A percentile compares a stretch with the other conserved stretches of the same genome.
These are phyloP conservation scores for Ophioderma brevispina DNA, from an alignment of 35 echinoderm and acorn worm genomes.

Conservation along the genomic window DNA sequence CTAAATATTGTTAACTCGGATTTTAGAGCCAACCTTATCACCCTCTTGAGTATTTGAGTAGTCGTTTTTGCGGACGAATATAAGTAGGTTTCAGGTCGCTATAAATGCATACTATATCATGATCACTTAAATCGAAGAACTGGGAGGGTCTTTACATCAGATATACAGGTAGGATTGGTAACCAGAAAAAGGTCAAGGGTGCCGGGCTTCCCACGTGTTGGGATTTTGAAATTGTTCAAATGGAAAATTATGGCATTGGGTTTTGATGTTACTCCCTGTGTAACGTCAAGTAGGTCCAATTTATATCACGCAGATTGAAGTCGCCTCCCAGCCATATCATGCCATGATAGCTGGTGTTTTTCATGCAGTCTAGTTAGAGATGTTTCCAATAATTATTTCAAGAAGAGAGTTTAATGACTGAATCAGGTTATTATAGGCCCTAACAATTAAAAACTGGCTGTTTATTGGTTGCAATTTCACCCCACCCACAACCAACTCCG, in stretches of 20 bases:
- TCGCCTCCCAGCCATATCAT: conserved; percentile 6
- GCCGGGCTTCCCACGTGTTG: not conserved
- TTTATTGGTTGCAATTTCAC: not conserved
- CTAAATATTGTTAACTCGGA: not conserved
- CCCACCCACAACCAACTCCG: not conserved
- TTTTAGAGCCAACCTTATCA: not conserved
- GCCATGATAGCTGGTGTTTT: not conserved
- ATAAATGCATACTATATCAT: not conserved
- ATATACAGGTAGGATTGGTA: not conserved
- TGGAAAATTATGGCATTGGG: not conserved
- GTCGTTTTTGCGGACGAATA: not conserved
- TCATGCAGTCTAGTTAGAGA: not conserved
- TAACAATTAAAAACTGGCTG: not conserved
- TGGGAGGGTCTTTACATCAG: not conserved
- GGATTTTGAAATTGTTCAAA: not conserved
- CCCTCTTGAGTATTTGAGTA: not conserved
- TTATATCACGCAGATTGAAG: not conserved
- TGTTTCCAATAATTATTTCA: not conserved
- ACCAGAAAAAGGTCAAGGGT: not conserved
- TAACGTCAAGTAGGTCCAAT: not conserved
- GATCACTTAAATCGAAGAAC: not conserved
- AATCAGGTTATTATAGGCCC: not conserved
- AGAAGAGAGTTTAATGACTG: not conserved
- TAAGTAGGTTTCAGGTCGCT: not conserved
- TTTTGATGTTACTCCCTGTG: not conserved